Evolutionary conservation across 2,113 vertebrate genomes (phyloP).

Genomic region (Corydoras maculifer): DNA sequence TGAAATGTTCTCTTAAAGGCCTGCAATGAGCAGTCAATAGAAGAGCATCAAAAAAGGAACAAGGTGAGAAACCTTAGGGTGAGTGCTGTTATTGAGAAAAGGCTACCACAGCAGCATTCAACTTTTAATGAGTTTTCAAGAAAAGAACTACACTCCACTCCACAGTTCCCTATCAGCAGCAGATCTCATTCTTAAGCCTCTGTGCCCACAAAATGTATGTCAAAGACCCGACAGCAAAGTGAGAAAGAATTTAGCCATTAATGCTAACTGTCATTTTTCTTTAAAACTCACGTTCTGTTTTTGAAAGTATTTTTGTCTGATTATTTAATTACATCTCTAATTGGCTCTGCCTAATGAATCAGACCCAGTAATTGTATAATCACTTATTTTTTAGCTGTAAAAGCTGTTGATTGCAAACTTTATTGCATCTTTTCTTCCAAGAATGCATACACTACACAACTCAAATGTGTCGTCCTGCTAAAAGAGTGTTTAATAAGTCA

Average conservation of each 20-base stretch:
- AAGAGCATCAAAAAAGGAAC: conserved; percentile 19
- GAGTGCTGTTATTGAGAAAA: conserved; percentile 25
- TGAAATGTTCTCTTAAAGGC: conserved; percentile 31
- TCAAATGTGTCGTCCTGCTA: conserved; percentile 27
- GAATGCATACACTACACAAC: conserved; percentile 23
- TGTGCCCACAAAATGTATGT: neutral
- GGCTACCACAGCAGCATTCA: conserved; percentile 28
- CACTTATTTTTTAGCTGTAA: conserved; percentile 26
- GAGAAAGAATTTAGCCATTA: neutral
- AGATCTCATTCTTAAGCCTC: neutral
- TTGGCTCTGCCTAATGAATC: conserved; percentile 38
- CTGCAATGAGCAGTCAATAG: conserved; percentile 23
- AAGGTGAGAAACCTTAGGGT: conserved; percentile 32
- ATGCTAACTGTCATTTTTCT: conserved; percentile 12
- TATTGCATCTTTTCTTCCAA: conserved; percentile 19
- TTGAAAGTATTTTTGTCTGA: conserved; percentile 17
- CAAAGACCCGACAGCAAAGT: neutral
- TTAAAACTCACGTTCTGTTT: conserved; percentile 7
- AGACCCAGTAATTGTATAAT: conserved; percentile 34
- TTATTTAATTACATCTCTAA: conserved; percentile 35
- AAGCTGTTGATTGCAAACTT: conserved; percentile 35
- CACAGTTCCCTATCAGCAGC: conserved; percentile 5
- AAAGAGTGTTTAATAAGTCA: conserved; percentile 20
- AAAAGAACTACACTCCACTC: conserved; percentile 15
- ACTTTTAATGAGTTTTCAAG: conserved; percentile 35